These are phyloP conservation scores for Noctua comes DNA, from an alignment of 2,888 invertebrate genomes.

Conservation along the genomic window DNA sequence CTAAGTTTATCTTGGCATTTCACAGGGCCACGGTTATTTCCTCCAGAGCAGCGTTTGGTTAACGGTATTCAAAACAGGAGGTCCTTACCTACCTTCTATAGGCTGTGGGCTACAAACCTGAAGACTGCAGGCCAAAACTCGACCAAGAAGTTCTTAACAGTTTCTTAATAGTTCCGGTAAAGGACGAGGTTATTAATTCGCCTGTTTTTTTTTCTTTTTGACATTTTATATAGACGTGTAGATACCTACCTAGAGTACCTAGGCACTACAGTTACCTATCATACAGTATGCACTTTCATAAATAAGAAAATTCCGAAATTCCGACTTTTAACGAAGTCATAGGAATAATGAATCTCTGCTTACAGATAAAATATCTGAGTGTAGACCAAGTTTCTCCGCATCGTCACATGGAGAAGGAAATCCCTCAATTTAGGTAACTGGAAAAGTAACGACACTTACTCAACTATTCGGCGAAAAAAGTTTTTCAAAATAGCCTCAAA, in stretches of 20 bases:
- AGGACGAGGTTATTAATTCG: background rate
- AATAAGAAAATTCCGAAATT: background rate
- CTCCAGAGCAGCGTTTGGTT: background rate
- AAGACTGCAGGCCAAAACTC: background rate
- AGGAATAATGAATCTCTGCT: background rate
- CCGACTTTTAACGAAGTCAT: too few relatives aligned
- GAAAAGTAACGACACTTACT: background rate
- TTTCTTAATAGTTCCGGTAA: background rate
- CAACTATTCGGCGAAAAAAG: background rate
- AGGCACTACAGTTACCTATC: background rate
- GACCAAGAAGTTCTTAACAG: background rate
- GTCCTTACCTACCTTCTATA: background rate
- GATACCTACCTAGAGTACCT: too few relatives aligned
- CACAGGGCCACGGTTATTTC: background rate
- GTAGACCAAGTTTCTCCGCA: background rate
- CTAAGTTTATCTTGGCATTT: background rate
- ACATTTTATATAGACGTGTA: background rate
- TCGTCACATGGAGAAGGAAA: background rate
- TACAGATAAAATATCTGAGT: background rate
- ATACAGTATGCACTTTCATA: background rate
- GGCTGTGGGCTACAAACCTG: background rate
- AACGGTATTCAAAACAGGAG: background rate
- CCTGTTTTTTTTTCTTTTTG: background rate
- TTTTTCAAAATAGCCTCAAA: background rate
- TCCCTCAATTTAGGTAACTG: background rate